Conservation (phyloP, 2,113 vertebrate species). For the Lasiurus borealis region DNA sequence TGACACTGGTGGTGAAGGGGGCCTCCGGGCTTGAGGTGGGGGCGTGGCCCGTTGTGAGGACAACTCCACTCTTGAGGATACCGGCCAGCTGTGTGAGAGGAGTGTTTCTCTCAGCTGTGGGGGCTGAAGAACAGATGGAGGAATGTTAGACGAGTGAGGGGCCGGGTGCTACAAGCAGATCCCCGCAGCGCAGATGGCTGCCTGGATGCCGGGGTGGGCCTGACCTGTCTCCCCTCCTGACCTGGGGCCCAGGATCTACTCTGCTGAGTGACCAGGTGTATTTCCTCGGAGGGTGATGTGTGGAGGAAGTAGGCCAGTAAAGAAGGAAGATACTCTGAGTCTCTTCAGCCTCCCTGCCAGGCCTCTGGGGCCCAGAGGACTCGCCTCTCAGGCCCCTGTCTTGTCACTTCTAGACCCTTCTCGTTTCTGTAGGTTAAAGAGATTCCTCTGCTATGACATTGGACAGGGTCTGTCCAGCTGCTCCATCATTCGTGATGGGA, state of each 20-base stretch:
- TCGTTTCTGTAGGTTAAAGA: neutral
- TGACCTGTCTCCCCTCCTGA: neutral
- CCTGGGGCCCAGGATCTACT: neutral
- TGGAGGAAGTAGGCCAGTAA: neutral
- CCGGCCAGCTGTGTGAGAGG: neutral
- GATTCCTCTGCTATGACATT: neutral
- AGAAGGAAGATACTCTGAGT: neutral
- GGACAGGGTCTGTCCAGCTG: neutral
- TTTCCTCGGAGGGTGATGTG: neutral
- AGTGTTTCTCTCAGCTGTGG: neutral
- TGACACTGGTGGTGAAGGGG: neutral
- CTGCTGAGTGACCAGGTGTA: neutral
- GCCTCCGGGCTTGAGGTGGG: neutral
- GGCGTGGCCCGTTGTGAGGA: neutral
- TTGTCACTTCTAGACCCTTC: neutral
- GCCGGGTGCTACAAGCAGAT: neutral
- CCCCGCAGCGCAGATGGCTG: neutral
- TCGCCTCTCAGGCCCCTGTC: neutral
- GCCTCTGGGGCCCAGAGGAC: neutral
- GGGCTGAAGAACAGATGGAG: constrained; percentile 59
- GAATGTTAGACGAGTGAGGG: neutral
- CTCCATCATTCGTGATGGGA: neutral
- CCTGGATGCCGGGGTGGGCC: fast-evolving
- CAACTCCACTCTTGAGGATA: neutral
- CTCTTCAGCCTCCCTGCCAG: neutral